These are phyloP conservation scores for Pipistrellus kuhlii DNA, from an alignment of 2,797 vertebrate species.

Conservation along the genomic window DNA sequence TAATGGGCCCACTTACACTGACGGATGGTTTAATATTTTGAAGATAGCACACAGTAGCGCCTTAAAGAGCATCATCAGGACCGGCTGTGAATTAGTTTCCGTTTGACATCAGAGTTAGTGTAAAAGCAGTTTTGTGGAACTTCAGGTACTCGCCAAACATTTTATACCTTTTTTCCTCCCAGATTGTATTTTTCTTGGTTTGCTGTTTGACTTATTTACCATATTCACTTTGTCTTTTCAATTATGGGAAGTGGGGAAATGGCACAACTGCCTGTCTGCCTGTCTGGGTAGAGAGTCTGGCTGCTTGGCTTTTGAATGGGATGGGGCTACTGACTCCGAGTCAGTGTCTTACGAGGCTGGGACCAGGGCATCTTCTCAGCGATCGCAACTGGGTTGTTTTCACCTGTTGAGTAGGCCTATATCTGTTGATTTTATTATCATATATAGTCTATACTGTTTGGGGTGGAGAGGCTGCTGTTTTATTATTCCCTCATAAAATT, in stretches of 20 bases:
- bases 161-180: neutral
- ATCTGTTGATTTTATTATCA: slow-evolving; percentile 56
- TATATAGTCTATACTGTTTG: neutral
- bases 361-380: neutral
- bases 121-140: slow-evolving; percentile 47
- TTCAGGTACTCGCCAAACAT: neutral
- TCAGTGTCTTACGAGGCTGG: neutral
- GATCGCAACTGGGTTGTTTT: neutral
- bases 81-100: slow-evolving; percentile 37
- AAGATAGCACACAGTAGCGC: slow-evolving; percentile 42
- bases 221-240: slow-evolving; percentile 6
- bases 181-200: neutral
- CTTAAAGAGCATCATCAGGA: slow-evolving; percentile 54
- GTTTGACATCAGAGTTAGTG: neutral
- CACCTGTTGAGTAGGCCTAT: neutral
- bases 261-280: neutral
- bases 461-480: slow-evolving; percentile 15
- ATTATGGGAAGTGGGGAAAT: slow-evolving; percentile 38
- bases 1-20: slow-evolving; percentile 61
- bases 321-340: neutral
- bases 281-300: neutral
- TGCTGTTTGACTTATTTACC: slow-evolving; percentile 43
- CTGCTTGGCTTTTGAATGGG: neutral
- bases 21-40: slow-evolving; percentile 68
- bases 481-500: slow-evolving; percentile 60